Percentiles rank a stretch among this genome's conserved stretches.
Evolutionary conservation across 1,140 invertebrate species (phyloP).

Genomic region (Drosophila punjabiensis): DNA sequence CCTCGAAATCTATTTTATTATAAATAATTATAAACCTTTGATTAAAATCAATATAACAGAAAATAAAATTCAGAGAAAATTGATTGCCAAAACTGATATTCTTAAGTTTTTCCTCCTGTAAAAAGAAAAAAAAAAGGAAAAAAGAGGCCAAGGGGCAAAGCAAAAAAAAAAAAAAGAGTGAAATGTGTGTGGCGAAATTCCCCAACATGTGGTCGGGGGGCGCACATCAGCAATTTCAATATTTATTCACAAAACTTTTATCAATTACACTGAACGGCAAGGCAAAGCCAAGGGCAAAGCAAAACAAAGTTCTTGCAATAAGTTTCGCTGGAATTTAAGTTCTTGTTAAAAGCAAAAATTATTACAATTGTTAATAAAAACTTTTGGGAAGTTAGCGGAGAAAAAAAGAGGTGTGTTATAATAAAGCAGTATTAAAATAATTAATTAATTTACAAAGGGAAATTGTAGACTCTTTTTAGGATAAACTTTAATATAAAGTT

Average conservation of each 20-base stretch:
- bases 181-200: slow-evolving; percentile 51
- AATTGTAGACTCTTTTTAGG: too few relatives aligned
- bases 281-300: not conserved
- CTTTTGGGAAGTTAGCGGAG: not conserved
- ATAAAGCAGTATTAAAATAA: too few relatives aligned
- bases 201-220: slow-evolving; percentile 59
- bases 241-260: slow-evolving; percentile 55
- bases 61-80: not conserved
- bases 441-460: too few relatives aligned
- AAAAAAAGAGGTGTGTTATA: not conserved
- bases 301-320: slow-evolving; percentile 11
- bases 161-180: slow-evolving; percentile 31
- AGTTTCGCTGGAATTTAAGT: slow-evolving; percentile 2
- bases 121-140: not conserved
- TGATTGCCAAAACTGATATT: slow-evolving; percentile 1
- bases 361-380: not conserved
- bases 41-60: not conserved
- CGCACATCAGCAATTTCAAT: slow-evolving; percentile 57
- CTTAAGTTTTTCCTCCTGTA: not conserved
- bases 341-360: slow-evolving; percentile 2
- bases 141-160: slow-evolving; percentile 15
- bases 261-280: slow-evolving; percentile 56
- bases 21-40: not conserved
- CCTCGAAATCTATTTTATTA: not conserved
- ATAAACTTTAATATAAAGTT: too few relatives aligned